A percentile compares a stretch with the other conserved stretches of the same genome.
These are phyloP conservation scores for Pelobates cultripes DNA, from an alignment of 2,797 vertebrate species.

Conservation along the genomic window DNA sequence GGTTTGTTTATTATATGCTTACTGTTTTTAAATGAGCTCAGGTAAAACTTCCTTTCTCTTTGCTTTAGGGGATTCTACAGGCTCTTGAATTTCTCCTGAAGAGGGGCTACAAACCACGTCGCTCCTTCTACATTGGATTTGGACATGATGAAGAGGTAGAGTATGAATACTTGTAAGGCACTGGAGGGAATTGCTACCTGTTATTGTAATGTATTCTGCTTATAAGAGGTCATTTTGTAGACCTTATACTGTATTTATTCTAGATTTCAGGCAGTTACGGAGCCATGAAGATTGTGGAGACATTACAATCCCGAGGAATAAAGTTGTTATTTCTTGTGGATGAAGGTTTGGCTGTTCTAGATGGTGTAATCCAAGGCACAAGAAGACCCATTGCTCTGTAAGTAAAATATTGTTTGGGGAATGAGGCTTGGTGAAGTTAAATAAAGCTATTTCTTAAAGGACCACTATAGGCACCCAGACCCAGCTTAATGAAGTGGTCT, in stretches of 20 bases:
- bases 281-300: conserved; percentile 78
- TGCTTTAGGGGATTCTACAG: conserved; percentile 85
- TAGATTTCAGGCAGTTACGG: conserved; percentile 82
- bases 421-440: too few species aligned
- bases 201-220: too few species aligned
- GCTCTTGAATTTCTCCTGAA: conserved; percentile 87
- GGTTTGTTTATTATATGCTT: too few species aligned
- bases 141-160: conserved; percentile 92
- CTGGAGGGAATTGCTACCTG: too few species aligned
- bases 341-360: conserved; percentile 81
- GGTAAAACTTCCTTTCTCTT: not conserved
- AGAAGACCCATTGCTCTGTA: conserved; percentile 86
- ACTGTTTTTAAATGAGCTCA: too few species aligned
- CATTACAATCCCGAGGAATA: conserved; percentile 79
- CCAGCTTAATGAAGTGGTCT: too few species aligned
- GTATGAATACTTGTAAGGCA: not conserved
- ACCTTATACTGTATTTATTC: not conserved
- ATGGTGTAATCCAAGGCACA: conserved; percentile 76
- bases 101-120: conserved; percentile 80
- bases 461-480: too few species aligned
- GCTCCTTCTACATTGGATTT: conserved; percentile 88
- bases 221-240: too few species aligned
- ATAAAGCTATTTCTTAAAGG: too few species aligned
- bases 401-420: conserved; percentile 59
- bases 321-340: conserved; percentile 86